Percentiles rank a stretch among this genome's conserved stretches.
phyloP scores from a whole-genome alignment of 2,113 vertebrate genomes.

The Pelmatolapia mariae region DNA sequence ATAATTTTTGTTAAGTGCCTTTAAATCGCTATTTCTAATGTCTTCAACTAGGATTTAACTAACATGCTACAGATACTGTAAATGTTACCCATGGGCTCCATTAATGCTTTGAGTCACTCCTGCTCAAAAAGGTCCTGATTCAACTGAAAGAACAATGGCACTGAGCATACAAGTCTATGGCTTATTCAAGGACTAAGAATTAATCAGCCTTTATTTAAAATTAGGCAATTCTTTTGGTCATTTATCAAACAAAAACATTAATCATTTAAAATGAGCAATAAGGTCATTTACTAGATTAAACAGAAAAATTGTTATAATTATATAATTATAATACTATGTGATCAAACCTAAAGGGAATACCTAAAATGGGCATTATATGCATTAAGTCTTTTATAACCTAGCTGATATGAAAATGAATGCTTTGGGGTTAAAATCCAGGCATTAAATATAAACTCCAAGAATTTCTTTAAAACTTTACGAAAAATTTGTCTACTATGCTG shows the following conservation, averaged over 20 bases:
- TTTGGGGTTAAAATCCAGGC: not conserved
- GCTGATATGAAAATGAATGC: not conserved
- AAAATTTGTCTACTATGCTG: not conserved
- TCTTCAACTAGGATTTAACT: not conserved
- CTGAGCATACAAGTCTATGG: not conserved
- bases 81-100: not conserved
- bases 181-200: not conserved
- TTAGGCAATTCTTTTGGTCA: not conserved
- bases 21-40: not conserved
- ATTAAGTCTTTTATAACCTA: not conserved
- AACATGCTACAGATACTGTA: not conserved
- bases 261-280: not conserved
- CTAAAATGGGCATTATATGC: not conserved
- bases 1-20: not conserved
- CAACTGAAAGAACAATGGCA: not conserved
- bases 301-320: not conserved
- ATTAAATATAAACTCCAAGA: not conserved
- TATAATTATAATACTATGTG: not conserved
- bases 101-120: not conserved
- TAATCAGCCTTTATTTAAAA: not conserved
- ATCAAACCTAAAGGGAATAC: not conserved
- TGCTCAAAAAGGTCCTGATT: not conserved
- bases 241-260: not conserved
- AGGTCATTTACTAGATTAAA: not conserved
- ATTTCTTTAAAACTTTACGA: not conserved